Base-by-base conservation (phyloP, 2,797 vertebrate species). In the Scarus forsteni region DNA sequence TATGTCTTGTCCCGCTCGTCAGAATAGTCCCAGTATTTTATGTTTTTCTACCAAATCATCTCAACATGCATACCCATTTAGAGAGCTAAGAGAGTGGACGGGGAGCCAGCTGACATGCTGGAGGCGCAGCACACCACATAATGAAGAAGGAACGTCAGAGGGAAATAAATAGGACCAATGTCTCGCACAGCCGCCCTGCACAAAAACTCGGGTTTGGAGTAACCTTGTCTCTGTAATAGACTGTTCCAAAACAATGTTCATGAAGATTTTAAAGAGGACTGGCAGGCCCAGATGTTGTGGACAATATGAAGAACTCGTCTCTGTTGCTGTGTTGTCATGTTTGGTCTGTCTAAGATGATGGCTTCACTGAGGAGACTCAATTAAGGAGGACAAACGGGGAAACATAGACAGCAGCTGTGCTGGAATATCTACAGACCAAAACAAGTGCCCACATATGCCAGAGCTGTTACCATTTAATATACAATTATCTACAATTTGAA, bases 61-160 rank as follows among this genome's bases (percentile, higher is more conserved):
- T 78, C 64, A 69, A 75, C 83, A 55, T 48, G 49, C 64, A 57
- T 74, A 86, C 74, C 74, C 62, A 81, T 86, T 88, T 76, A 54
- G 68, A 82, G 72, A 72, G 59, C 62, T 70, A 44, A 66, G 54
- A 78, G 65, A 85, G 75, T 75, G 80, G 84, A 86, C 82, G 85
- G 74, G 72, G 76, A 84, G 79, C 51, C 66, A 40, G 61, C 83
- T 69, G 79, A 77, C 75, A 77, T 82, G 80, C 88, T 83, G 53
- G 56, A 79, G 85, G 84, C 83, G 34, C 71, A 71, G 75, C 56
- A n/a, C 76, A 64, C 74, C 77, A 73, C 72, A 81, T 86, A 91
- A 90, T 83, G 70, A 92, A 90, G 77, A 84, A 76, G 73, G 74
- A 91, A 91, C 85, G 85, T 87, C 86, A 75, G 73, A 77, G 60